phyloP scores from a whole-genome alignment of 2,888 invertebrate species.

The Theodoxus fluviatilis region DNA sequence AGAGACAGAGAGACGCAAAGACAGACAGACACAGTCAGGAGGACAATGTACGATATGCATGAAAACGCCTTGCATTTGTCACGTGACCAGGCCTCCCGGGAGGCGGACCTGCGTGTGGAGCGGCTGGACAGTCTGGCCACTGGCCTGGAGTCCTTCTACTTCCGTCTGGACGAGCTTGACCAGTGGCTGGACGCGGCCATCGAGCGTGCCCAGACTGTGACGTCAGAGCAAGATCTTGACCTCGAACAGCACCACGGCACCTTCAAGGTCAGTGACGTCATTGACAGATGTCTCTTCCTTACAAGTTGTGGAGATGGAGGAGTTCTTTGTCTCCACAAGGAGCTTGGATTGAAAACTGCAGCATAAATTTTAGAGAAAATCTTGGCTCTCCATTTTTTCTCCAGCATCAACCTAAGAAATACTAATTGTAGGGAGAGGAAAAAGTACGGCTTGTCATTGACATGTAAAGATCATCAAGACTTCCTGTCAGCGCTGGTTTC shows the following conservation, averaged over 20 bases:
- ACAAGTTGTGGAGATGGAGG: too few species aligned
- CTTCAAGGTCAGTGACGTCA: slow-evolving; percentile 46
- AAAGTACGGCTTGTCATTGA: too few species aligned
- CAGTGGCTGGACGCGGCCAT: slow-evolving; percentile 57
- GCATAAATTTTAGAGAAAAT: too few species aligned
- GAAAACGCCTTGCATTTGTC: not conserved
- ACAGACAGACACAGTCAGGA: not conserved
- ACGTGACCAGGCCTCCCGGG: slow-evolving; percentile 43
- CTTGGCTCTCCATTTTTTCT: too few species aligned
- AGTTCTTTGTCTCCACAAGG: too few species aligned
- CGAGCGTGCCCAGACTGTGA: slow-evolving; percentile 50
- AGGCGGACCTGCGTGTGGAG: slow-evolving; percentile 46
- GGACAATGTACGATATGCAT: not conserved
- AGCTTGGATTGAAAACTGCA: too few species aligned
- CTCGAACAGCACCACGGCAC: slow-evolving; percentile 43
- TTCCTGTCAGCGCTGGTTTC: too few species aligned
- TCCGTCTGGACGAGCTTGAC: slow-evolving; percentile 64
- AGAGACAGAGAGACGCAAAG: too few species aligned
- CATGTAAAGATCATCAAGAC: too few species aligned
- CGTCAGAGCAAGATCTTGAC: slow-evolving; percentile 38
- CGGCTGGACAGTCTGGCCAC: slow-evolving; percentile 76
- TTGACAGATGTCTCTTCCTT: too few species aligned
- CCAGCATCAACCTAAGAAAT: too few species aligned
- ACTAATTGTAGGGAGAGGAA: too few species aligned
- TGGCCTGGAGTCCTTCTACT: slow-evolving; percentile 85